These are phyloP conservation scores for Automeris io DNA, from an alignment of 2,888 invertebrate species.

Conservation along the genomic window DNA sequence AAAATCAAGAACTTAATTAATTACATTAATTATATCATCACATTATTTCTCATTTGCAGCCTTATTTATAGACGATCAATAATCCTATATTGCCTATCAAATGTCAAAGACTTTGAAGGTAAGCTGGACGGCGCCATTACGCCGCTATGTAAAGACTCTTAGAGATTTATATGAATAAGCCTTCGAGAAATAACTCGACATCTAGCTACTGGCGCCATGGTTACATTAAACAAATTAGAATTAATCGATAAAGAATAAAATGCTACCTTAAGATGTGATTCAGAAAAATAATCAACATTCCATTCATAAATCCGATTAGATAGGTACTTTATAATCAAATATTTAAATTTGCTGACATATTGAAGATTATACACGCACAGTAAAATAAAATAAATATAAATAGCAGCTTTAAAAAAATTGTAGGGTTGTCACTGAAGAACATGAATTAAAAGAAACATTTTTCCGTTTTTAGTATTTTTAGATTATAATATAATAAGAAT, in stretches of 20 bases:
- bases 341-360: constrained; percentile 49
- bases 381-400: too few species aligned
- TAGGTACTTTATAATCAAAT: constrained; percentile 62
- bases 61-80: background rate
- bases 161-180: constrained; percentile 1
- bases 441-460: too few species aligned
- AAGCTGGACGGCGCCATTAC: background rate
- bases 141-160: background rate
- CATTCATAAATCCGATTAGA: constrained; percentile 27
- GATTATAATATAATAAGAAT: too few species aligned
- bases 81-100: background rate
- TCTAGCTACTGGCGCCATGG: constrained; percentile 5
- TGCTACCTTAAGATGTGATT: background rate
- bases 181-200: constrained; percentile 2
- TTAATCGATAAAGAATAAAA: constrained; percentile 1
- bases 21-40: too few species aligned
- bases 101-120: background rate
- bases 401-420: too few species aligned
- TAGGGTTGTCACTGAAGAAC: too few species aligned
- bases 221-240: background rate
- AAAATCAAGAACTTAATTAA: too few species aligned
- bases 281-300: constrained; percentile 7
- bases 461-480: too few species aligned
- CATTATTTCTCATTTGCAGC: too few species aligned
- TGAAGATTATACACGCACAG: constrained; percentile 1